Base-by-base conservation (phyloP, 1,140 invertebrate genomes). In the Gerris buenoi region DNA sequence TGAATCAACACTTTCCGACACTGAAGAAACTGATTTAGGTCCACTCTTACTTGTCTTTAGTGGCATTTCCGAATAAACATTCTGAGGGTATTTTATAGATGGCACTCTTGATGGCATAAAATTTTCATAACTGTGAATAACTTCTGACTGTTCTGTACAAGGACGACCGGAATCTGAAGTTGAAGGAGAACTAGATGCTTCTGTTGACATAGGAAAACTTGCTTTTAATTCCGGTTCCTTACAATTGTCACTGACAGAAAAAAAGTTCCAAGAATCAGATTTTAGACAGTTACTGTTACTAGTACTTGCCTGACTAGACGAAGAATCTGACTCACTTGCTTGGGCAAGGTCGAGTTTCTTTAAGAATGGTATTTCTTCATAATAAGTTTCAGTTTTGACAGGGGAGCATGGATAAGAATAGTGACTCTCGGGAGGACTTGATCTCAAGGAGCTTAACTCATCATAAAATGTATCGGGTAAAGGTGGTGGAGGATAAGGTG, bases 381-480 rank as follows among this genome's bases (percentile, higher is more conserved):
- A 69, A 57, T 67, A 63, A 25, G 66, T 59, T 65, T 71, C 68
- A 68, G 74, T 70, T 65, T 79, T 77, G 18, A 74, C 76, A 61
- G 78, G 59, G 57, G 68, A 27, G 63, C 63, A 2, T 76, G 76
- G 65, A 74, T 76, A 57, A 76, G 69, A 25, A 76, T 78, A 68
- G 74, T 74, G 73, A 59, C 69, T 70, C 26, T 73, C 76, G 69
- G 79, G 79, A 25, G 74, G 71, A 26, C 76, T 76, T 23, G 78
- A 81, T 23, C 73, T 71, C 2, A 79, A 80, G 15, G 81, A 78
- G 13, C 28, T 28, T 26, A 83, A 72, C 63, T 81, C 79, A 73
- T 84, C 82, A 70, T 84, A 84, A 65, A 82, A 76, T 26, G 77
- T 78, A 70, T 83, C 82, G 29, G 81, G 81, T 72, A 81, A 74